Conservation (phyloP, 2,888 invertebrate genomes). For the Amaurobius ferox region DNA sequence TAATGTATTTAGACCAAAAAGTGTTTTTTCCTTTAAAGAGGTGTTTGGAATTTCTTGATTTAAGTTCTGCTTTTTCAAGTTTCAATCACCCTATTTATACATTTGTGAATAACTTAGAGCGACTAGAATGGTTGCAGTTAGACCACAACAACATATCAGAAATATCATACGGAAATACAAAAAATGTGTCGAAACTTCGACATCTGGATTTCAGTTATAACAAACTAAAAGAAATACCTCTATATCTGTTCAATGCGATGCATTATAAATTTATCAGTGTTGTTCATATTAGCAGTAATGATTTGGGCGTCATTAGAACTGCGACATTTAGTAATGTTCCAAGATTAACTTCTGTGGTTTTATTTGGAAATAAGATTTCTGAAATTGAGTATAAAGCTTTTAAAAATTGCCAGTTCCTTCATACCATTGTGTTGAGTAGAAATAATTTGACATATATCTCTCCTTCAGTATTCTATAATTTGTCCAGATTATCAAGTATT, state of each 20-base stretch:
- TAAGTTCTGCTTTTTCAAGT: constrained; percentile 83
- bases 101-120: constrained; percentile 22
- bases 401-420: constrained; percentile 85
- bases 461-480: constrained; percentile 85
- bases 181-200: constrained; percentile 85
- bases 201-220: constrained; percentile 93
- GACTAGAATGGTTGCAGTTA: constrained; percentile 73
- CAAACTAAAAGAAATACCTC: constrained; percentile 83
- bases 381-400: constrained; percentile 85
- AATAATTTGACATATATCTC: constrained; percentile 87
- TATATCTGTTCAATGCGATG: constrained; percentile 85
- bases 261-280: constrained; percentile 82
- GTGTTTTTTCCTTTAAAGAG: constrained; percentile 76
- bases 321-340: constrained; percentile 85
- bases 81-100: constrained; percentile 19
- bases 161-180: constrained; percentile 84
- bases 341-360: constrained; percentile 86
- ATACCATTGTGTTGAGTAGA: constrained; percentile 88
- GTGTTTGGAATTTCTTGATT: constrained; percentile 88
- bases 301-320: constrained; percentile 83
- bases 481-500: constrained; percentile 86
- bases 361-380: constrained; percentile 85
- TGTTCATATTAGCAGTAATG: constrained; percentile 89
- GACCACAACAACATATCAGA: constrained; percentile 86
- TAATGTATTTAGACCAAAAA: constrained; percentile 53